Percentiles rank a stretch among this genome's conserved stretches.
Evolutionary conservation across 2,888 invertebrate genomes (phyloP).

Genomic region (Resseliella maxima): DNA sequence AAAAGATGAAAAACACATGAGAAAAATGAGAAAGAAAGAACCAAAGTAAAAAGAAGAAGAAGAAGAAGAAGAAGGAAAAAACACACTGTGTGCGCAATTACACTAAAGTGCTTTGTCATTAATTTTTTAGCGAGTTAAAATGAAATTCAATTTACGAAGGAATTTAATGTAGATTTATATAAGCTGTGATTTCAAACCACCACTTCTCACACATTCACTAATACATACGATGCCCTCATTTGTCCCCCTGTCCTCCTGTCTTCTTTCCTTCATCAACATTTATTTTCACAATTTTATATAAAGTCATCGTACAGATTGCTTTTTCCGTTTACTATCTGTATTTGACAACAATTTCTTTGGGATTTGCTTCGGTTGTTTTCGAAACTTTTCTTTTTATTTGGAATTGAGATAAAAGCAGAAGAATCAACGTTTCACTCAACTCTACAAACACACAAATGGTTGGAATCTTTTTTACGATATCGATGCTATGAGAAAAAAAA

Average conservation of each 20-base stretch:
- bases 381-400: conserved; percentile 8
- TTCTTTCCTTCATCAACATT: not conserved
- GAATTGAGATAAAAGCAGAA: not conserved
- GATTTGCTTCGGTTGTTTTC: conserved; percentile 35
- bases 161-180: conserved; percentile 52
- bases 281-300: conserved; percentile 29
- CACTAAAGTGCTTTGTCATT: conserved; percentile 55
- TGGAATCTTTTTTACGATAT: not conserved
- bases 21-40: not conserved
- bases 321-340: conserved; percentile 45
- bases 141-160: conserved; percentile 53
- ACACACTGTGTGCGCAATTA: conserved; percentile 32
- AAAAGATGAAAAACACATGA: conserved; percentile 28
- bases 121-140: conserved; percentile 55
- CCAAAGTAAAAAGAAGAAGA: too few relatives aligned
- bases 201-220: not conserved
- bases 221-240: not conserved
- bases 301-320: conserved; percentile 51
- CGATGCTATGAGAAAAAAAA: too few relatives aligned
- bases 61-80: not conserved
- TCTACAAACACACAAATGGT: not conserved
- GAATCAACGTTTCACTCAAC: not conserved
- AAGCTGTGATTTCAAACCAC: conserved; percentile 39
- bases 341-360: conserved; percentile 47
- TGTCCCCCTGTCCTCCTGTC: not conserved